Evolutionary conservation across 1,140 invertebrate genomes (phyloP), one percentile per base, ranked within the genome.

Genomic region (Eriocheir sinensis): DNA sequence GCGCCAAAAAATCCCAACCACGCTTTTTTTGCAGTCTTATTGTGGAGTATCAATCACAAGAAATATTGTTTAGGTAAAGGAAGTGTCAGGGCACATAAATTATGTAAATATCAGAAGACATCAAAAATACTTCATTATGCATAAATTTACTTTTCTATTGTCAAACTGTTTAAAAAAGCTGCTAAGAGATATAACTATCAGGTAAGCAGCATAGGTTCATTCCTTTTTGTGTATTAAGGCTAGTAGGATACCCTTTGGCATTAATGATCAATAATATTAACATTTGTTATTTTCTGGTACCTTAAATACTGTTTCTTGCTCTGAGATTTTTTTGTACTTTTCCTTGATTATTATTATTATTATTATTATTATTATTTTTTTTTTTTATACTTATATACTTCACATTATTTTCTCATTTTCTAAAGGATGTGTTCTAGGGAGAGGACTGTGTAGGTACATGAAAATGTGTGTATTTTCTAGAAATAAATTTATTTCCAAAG

Each of bases 401-500:
- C 15, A 8, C 60, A n/a, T 72, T 72, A 72, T n/a, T 72, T 72
- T 72, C 60, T 72, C n/a, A 72, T n/a, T n/a, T 72, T 27, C 27
- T n/a, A 72, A 53, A 72, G n/a, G n/a, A 1, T 21, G 21, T 72
- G 27, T 72, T n/a, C n/a, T 72, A 72, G 60, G 60, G 60, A 72
- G 60, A 72, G 60, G 27, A 72, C n/a, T n/a, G n/a, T n/a, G n/a
- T n/a, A n/a, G n/a, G n/a, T n/a, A 12, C 12, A 72, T 21, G 0
- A 72, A 72, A n/a, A 72, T 72, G 27, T 72, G 27, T 72, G 60
- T 72, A 72, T 72, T 72, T 72, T 72, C 60, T 72, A 72, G n/a
- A 72, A 72, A 72, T 72, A 72, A 72, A 72, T n/a, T n/a, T 72
- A 72, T 72, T 72, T n/a, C 17, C 60, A 8, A 72, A 72, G n/a